phyloP scores from a whole-genome alignment of 1,140 invertebrate species.

The Scaptomyza hsui region DNA sequence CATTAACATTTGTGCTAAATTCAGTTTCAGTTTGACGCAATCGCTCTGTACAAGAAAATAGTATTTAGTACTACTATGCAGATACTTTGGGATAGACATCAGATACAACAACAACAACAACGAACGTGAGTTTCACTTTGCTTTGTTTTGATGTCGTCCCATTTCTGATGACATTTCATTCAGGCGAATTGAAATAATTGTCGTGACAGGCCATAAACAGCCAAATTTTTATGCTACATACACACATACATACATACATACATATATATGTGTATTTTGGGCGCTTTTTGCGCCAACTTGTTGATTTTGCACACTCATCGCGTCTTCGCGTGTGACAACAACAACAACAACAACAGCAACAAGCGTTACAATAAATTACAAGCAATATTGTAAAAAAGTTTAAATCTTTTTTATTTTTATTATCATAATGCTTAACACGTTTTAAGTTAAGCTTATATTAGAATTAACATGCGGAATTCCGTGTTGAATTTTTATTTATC shows the following conservation, averaged over 20 bases:
- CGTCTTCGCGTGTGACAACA: conserved; percentile 34
- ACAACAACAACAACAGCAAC: no score
- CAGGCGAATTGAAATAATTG: conserved; percentile 39
- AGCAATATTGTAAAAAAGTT: conserved; percentile 1
- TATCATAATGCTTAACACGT: conserved; percentile 1
- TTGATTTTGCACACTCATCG: conserved; percentile 65
- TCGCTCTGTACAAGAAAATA: conserved; percentile 22
- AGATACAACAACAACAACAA: no score
- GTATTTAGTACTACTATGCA: not conserved
- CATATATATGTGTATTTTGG: not conserved
- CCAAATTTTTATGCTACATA: conserved; percentile 1
- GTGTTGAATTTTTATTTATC: not conserved
- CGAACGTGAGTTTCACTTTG: conserved; percentile 18
- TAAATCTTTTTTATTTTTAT: not conserved
- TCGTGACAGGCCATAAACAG: conserved; percentile 36
- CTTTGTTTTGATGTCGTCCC: conserved; percentile 24
- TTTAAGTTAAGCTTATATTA: conserved; percentile 12
- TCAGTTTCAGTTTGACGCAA: conserved; percentile 24
- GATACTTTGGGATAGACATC: conserved; percentile 20
- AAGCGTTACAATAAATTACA: conserved; percentile 37
- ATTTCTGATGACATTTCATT: conserved; percentile 51
- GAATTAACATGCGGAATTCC: conserved; percentile 29
- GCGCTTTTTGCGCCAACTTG: conserved; percentile 54
- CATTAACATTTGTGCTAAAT: conserved; percentile 10
- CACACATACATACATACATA: not conserved